Evolutionary conservation across 92 coral and sea anemone genomes (phyloP).

Genomic region (Montipora capitata): DNA sequence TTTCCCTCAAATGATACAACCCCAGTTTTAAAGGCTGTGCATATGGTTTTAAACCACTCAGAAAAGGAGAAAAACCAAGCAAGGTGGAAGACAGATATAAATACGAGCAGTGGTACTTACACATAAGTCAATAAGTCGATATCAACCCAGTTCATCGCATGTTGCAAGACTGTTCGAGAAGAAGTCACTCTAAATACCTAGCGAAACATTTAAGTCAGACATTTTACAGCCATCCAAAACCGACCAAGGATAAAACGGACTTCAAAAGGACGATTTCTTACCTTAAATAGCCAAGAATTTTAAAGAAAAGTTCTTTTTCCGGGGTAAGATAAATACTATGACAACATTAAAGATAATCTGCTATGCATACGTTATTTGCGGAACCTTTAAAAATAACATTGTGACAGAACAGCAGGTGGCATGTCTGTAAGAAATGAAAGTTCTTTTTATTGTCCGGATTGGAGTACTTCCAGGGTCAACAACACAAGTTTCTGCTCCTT

Average conservation of each 20-base stretch:
- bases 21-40: too few relatives aligned
- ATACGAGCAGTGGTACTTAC: not conserved
- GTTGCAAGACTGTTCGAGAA: conserved; percentile 2
- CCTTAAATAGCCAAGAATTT: conserved; percentile 3
- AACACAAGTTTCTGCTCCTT: not conserved
- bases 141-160: conserved; percentile 23
- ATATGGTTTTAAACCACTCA: too few relatives aligned
- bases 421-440: conserved; percentile 14
- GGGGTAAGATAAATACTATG: not conserved
- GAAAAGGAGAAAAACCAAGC: not conserved
- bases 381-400: conserved; percentile 39
- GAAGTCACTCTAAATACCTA: conserved; percentile 5
- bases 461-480: conserved; percentile 8
- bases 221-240: not conserved
- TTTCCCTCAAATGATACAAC: too few relatives aligned
- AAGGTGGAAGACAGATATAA: not conserved
- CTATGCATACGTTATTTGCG: conserved; percentile 76
- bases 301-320: not conserved
- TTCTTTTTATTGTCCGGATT: conserved; percentile 14
- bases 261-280: not conserved
- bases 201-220: not conserved
- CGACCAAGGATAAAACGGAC: not conserved
- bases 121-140: not conserved
- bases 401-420: conserved; percentile 64
- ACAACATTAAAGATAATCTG: conserved; percentile 29